A percentile compares a stretch with the other conserved stretches of the same genome.
Conservation (phyloP, 2,888 invertebrate genomes). For the Rhodophaea formosa region DNA sequence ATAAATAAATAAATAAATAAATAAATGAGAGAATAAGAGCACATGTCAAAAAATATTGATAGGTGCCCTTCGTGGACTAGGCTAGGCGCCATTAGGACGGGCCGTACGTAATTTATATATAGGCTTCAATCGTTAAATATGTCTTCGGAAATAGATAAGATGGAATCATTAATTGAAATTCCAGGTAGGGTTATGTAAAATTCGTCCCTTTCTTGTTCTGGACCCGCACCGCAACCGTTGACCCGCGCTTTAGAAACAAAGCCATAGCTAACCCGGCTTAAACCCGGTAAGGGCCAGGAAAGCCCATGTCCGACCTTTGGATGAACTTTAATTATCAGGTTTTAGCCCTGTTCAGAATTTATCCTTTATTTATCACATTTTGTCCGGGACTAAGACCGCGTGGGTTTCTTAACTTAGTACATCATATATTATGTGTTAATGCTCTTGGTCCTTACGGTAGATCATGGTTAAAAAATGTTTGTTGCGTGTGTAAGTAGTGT, state of each 20-base stretch:
- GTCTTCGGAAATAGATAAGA: background rate
- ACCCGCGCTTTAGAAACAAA: background rate
- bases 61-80: too few species aligned
- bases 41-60: too few species aligned
- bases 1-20: too few species aligned
- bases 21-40: too few species aligned
- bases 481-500: too few species aligned
- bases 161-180: background rate
- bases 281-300: background rate
- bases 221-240: background rate
- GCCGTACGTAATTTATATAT: too few species aligned
- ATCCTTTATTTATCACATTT: background rate
- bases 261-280: conserved; percentile 4
- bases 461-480: too few species aligned
- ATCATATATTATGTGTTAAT: too few species aligned
- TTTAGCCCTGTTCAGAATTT: background rate
- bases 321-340: background rate
- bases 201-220: background rate
- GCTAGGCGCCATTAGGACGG: too few species aligned
- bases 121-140: too few species aligned
- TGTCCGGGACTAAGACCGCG: background rate
- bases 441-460: too few species aligned
- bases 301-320: background rate
- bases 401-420: too few species aligned
- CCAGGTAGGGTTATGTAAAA: background rate